phyloP scores from a whole-genome alignment of 2,797 vertebrate genomes.

The Helarctos malayanus region DNA sequence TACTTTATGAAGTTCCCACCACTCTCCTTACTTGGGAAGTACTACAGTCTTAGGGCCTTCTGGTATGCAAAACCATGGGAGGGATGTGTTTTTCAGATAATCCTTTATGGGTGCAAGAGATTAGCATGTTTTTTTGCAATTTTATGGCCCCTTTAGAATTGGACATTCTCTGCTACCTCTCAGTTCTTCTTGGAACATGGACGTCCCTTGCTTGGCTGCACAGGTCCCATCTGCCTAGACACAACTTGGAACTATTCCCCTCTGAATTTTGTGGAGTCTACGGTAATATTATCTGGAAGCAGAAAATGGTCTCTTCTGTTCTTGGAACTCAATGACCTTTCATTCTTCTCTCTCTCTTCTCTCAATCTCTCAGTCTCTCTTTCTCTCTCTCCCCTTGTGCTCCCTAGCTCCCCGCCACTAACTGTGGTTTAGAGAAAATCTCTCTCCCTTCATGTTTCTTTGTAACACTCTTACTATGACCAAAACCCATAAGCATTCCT shows the following conservation, averaged over 20 bases:
- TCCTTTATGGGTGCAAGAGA: not conserved
- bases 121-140: not conserved
- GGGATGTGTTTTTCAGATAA: not conserved
- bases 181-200: not conserved
- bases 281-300: not conserved
- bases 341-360: not conserved
- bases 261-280: not conserved
- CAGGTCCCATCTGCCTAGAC: not conserved
- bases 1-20: not conserved
- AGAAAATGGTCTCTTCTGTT: not conserved
- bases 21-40: too few species aligned
- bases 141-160: not conserved
- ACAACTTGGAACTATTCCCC: not conserved
- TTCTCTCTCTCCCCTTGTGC: not conserved
- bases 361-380: not conserved
- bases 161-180: not conserved
- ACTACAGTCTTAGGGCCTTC: not conserved
- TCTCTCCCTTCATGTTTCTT: not conserved
- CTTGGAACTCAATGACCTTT: not conserved
- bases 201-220: not conserved
- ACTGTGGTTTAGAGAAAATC: not conserved
- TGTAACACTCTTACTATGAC: not conserved
- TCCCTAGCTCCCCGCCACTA: not conserved
- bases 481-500: not conserved
- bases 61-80: not conserved